Percentiles rank a stretch among this genome's conserved stretches.
Conservation (phyloP, 1,140 invertebrate species). For the Myzus persicae region DNA sequence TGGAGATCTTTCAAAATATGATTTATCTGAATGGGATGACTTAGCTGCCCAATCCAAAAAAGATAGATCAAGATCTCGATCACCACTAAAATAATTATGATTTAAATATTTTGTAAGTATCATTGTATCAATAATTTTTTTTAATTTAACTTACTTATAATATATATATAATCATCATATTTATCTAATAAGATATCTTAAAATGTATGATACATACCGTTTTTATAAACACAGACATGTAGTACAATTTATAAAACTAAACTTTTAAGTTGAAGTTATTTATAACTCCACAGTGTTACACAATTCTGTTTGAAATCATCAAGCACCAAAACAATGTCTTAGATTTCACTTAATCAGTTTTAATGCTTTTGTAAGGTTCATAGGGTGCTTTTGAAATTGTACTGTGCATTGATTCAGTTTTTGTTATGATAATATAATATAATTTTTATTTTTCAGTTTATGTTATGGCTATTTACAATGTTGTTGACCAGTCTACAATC, state of each 20-base stretch:
- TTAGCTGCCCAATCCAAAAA: conserved; percentile 63
- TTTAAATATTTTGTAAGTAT: conserved; percentile 40
- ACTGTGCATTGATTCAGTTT: not conserved
- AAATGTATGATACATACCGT: not conserved
- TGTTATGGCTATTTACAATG: not conserved
- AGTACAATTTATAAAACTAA: not conserved
- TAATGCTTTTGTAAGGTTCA: not conserved
- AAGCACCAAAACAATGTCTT: not conserved
- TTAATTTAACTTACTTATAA: too few species aligned
- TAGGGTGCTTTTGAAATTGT: not conserved
- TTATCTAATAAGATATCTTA: not conserved
- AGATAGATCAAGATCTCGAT: conserved; percentile 59
- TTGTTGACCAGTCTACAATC: conserved; percentile 12
- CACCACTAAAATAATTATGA: conserved; percentile 53
- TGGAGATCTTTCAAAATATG: conserved; percentile 59
- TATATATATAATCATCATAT: not conserved
- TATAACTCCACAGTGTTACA: not conserved
- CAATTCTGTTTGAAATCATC: not conserved
- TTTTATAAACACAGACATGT: not conserved
- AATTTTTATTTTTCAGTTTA: not conserved
- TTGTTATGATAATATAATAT: not conserved
- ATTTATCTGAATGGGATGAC: conserved; percentile 62
- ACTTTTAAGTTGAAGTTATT: not conserved
- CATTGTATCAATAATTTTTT: not conserved
- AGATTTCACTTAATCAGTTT: not conserved